Evolutionary conservation across 2,113 vertebrate genomes (phyloP), one percentile per base, ranked within the genome.

Genomic region (Neogobius melanostomus): DNA sequence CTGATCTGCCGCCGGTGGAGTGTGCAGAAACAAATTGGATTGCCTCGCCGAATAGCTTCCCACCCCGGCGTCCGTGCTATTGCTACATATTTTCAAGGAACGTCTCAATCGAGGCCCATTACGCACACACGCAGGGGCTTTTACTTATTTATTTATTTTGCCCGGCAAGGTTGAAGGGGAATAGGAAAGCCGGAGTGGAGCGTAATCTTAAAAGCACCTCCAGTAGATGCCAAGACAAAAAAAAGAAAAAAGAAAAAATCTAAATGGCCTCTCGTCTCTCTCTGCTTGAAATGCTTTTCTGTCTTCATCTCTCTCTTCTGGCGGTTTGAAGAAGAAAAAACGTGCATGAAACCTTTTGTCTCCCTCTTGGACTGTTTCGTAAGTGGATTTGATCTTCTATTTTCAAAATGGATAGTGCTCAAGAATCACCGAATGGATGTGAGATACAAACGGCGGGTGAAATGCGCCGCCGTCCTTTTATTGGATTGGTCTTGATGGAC

Each of bases 21-120:
- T 88, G 87, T 87, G 85, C 87, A 90, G 80, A 86, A 87, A 88
- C 87, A 86, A 87, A 87, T 87, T 88, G 88, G 85, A 87, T 88
- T 83, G 4, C 71, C 77, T 79, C 70, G 17, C 69, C 82, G 84
- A 87, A 86, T 87, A 86, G 80, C 83, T 74, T 75, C 51, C 69
- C 79, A 68, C 75, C 51, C 69, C 79, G 70, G 72, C 61, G 14
- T 8, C 11, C 14, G 9, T 8, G 5, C 44, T 8, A 46, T 82
- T 66, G 62, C 75, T 67, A 44, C 75, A 85, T 77, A 79, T 85
- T 85, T 89, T 59, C 72, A 79, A 72, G 76, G 73, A 88, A 86
- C 83, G 15, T 60, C 57, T 60, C 57, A 60, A 60, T 60, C 14
- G 28, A 7, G 0, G 36, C 28, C 36, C 6, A n/a, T 15, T 59